These are phyloP conservation scores for Nannoperca obscura DNA, from an alignment of 2,797 vertebrate species.

Conservation along the genomic window DNA sequence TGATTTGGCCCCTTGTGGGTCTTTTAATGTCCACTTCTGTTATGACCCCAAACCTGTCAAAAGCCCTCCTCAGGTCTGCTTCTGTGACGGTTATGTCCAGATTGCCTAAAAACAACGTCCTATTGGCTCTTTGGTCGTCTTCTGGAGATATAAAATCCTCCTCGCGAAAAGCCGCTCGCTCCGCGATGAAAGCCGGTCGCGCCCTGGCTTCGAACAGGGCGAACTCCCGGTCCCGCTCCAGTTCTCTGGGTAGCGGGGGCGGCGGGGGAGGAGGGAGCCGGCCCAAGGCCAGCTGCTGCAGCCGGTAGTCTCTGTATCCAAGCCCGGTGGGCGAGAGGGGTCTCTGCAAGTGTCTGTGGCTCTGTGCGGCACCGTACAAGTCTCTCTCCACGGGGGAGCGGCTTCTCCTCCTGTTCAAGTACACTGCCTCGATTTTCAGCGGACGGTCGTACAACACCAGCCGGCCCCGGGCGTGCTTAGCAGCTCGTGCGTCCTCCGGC, in stretches of 20 bases:
- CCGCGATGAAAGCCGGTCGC: conserved; percentile 90
- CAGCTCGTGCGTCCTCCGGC: conserved; percentile 94
- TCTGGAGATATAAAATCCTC: conserved; percentile 97
- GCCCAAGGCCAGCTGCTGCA: conserved; percentile 95
- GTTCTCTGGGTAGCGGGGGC: conserved; percentile 92
- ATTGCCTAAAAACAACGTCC: conserved; percentile 97
- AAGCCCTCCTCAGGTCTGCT: conserved; percentile 92
- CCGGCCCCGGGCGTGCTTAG: conserved; percentile 94
- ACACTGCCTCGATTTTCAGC: conserved; percentile 95
- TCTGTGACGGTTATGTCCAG: conserved; percentile 95
- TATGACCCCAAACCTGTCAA: conserved; percentile 96
- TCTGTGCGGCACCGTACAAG: conserved; percentile 83
- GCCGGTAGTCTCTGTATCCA: conserved; percentile 95
- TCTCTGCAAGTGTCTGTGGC: conserved; percentile 89
- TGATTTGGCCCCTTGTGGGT: conserved; percentile 91
- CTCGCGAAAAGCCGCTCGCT: conserved; percentile 91
- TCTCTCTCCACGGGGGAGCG: conserved; percentile 95
- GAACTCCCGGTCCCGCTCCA: conserved; percentile 94
- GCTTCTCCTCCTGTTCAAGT: conserved; percentile 89
- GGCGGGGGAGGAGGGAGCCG: conserved; percentile 94
- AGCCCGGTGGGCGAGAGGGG: conserved; percentile 92
- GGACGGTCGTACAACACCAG: conserved; percentile 96
- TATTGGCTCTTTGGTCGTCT: conserved; percentile 96
- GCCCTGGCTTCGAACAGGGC: conserved; percentile 93
- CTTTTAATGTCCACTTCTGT: conserved; percentile 98